These are phyloP conservation scores for Popillia japonica DNA, from an alignment of 1,140 invertebrate genomes.

Conservation along the genomic window DNA sequence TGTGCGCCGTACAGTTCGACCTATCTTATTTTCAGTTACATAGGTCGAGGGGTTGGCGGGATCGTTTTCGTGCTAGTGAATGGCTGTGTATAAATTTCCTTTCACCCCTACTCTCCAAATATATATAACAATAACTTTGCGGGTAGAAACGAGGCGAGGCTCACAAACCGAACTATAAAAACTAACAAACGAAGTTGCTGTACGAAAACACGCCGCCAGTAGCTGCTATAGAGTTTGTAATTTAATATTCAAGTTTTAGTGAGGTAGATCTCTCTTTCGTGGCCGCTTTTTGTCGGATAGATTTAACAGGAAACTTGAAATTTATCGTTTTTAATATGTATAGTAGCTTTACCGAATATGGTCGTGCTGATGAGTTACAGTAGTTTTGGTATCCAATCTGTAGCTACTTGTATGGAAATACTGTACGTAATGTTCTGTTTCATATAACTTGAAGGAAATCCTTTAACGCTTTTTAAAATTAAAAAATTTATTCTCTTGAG, in stretches of 20 bases:
- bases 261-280: not conserved
- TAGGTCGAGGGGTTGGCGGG: too few species aligned
- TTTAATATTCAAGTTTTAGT: slow-evolving; percentile 1
- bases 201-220: not conserved
- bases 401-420: too few species aligned
- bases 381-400: not conserved
- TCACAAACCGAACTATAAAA: not conserved
- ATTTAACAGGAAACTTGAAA: not conserved
- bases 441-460: too few species aligned
- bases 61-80: not conserved
- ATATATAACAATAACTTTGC: not conserved
- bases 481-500: too few species aligned
- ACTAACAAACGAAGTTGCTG: not conserved
- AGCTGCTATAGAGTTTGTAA: not conserved
- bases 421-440: too few species aligned
- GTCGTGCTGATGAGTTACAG: not conserved
- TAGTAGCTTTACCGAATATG: not conserved
- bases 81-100: not conserved
- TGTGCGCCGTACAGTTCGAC: not conserved
- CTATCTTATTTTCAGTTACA: not conserved
- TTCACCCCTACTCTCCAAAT: not conserved
- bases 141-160: not conserved
- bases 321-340: slow-evolving; percentile 19
- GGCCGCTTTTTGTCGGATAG: not conserved
- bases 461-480: too few species aligned